Base-by-base conservation (phyloP, 2,113 vertebrate species). In the Bucco capensis region DNA sequence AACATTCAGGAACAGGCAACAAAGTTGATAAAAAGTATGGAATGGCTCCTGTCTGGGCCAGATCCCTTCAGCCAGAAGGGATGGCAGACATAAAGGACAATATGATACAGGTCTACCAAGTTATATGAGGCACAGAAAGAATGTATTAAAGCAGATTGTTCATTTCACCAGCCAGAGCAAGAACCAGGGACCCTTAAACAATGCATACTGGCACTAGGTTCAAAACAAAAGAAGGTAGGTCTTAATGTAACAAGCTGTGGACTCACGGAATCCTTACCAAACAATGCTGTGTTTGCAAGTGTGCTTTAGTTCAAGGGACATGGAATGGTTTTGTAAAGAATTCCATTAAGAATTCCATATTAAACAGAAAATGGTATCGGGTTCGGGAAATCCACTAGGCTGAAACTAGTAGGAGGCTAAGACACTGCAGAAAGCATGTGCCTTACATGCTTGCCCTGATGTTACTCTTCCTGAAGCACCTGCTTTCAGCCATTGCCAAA, bases 31-130 rank as follows among this genome's bases (percentile, higher is more conserved):
- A 31, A 14, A 76, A 64, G 9, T 24, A 60, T 2, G 28, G 53
- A 71, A 72, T 7, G 38, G 49, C 30, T 86, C 27, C 49, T 56
- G 30, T 50, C 23, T 62, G 57, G 38, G 42, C 8, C 21, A 15
- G 28, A 83, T 56, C 46, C 16, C 49, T 72, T 70, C 44, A 69
- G 49, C 35, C 57, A 79, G 37, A 44, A 79, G 70, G 40, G 28
- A 62, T 3, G 12, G 31, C 0, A 33, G 12, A 13, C 2, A 1
- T 8, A 50, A 46, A 19, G 42, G 14, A 51, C 25, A 31, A 4
- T 14, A 40, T 6, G 27, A 23, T 0, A 50, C 49, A 83, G 44
- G 19, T 24, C 62, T 71, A 37, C 11, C 37, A 44, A 49, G 50
- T 8, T 18, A 35, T 5, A 0, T 10, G 37, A 86, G 72, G n/a